Evolutionary conservation across 2,113 vertebrate genomes (phyloP), one percentile per base, ranked within the genome.

Genomic region (Oceanites oceanicus): DNA sequence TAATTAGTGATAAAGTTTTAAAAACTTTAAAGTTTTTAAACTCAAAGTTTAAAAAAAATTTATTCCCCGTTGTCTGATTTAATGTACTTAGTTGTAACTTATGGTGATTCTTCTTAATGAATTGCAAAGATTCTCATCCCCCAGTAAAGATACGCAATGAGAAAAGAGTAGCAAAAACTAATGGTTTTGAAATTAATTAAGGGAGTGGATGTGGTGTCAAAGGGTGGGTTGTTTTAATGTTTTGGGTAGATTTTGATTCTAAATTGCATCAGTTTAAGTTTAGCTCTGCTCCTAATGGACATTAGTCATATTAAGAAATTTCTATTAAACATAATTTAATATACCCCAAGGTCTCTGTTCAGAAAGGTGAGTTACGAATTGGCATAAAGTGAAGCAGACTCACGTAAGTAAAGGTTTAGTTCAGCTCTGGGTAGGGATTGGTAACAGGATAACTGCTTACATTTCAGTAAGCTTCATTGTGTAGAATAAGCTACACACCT

Each of bases 231-330:
- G 58, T 49, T 92, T 73, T 86, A 86, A 84, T 36, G 75, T 74
- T 74, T 83, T 72, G 76, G 26, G 67, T 91, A 59, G 76, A 92
- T 90, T 94, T 94, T 73, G 52, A 58, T 87, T 94, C 65, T 94
- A 84, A 74, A 86, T 92, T 72, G 32, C 72, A 88, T 95, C 90
- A 94, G 90, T 96, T 95, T 90, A 86, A 80, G 30, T 65, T 95
- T 68, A 88, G 23, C 42, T 95, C 42, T 71, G 62, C 91, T 95
- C 85, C 75, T 78, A 53, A 49, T 25, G 79, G 94, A 83, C 78
- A 25, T n/a, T 5, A 66, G 52, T 70, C 25, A 52, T 36, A 36
- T 70, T 85, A 23, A 88, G 80, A 75, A 59, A 49, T 87, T 90
- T 92, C 18, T 56, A 3, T 74, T 90, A 55, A 78, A 22, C 12